Evolutionary conservation across 1,140 invertebrate species (phyloP).

Genomic region (Trachymyrmex cornetzi): DNA sequence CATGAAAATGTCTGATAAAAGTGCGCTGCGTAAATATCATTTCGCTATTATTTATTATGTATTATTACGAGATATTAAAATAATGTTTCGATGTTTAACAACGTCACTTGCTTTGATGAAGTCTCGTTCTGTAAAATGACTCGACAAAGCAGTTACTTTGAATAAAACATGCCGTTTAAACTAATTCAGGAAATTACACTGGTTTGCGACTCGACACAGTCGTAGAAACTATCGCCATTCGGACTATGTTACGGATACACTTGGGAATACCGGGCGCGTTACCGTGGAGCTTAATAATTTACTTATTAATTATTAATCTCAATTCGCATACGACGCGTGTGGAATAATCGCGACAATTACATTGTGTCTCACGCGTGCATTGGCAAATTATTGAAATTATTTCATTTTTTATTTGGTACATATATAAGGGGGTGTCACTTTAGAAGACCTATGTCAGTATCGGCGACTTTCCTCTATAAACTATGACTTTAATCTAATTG

Average conservation of each 20-base stretch:
- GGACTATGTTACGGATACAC: conserved; percentile 50
- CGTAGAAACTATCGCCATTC: conserved; percentile 60
- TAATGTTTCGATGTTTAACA: conserved; percentile 43
- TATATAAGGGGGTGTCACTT: too few relatives aligned
- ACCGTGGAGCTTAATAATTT: conserved; percentile 70
- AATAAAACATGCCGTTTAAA: conserved; percentile 57
- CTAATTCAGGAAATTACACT: conserved; percentile 63
- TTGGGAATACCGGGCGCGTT: conserved; percentile 41
- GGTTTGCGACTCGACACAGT: conserved; percentile 41
- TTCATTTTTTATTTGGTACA: not conserved
- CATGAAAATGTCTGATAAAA: not conserved
- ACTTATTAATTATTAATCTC: conserved; percentile 71
- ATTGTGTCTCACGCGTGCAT: not conserved
- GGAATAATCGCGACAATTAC: conserved; percentile 39
- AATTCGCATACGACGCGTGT: conserved; percentile 50
- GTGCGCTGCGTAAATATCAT: conserved; percentile 3
- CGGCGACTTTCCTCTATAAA: too few relatives aligned
- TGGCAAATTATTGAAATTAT: conserved; percentile 22
- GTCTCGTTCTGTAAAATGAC: conserved; percentile 20
- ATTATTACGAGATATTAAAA: not conserved
- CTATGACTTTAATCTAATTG: not conserved
- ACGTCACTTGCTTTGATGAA: conserved; percentile 25
- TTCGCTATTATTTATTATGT: conserved; percentile 8
- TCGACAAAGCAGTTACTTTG: conserved; percentile 27
- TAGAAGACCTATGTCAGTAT: too few relatives aligned